phyloP scores from a whole-genome alignment of 2,888 invertebrate species.

The Campaea margaritaria region DNA sequence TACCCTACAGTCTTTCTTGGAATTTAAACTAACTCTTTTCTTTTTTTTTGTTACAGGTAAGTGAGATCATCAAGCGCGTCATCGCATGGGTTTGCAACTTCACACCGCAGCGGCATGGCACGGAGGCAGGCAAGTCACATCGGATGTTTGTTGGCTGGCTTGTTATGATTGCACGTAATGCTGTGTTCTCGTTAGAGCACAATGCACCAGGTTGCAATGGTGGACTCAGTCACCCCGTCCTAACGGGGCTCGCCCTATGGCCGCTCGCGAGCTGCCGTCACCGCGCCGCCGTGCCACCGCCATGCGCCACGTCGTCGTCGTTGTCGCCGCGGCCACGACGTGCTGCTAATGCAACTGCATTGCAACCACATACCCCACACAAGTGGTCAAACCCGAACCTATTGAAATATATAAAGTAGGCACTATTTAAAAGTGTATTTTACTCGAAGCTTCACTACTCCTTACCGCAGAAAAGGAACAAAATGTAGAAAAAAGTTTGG shows the following conservation, averaged over 20 bases:
- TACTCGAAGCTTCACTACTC: background rate
- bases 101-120: constrained; percentile 6
- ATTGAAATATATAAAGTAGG: too few relatives aligned
- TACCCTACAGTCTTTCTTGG: constrained; percentile 8
- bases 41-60: constrained; percentile 75
- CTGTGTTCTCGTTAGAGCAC: constrained; percentile 83
- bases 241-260: constrained; percentile 83
- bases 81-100: constrained; percentile 17
- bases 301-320: constrained; percentile 69
- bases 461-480: constrained; percentile 41
- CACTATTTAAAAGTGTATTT: too few relatives aligned
- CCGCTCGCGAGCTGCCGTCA: constrained; percentile 71
- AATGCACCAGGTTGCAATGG: constrained; percentile 83
- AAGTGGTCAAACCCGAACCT: background rate
- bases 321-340: constrained; percentile 49
- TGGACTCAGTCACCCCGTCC: constrained; percentile 82
- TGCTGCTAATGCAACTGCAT: constrained; percentile 66
- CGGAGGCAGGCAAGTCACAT: constrained; percentile 43
- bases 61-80: constrained; percentile 42
- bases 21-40: constrained; percentile 28
- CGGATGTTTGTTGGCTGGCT: constrained; percentile 67
- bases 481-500: constrained; percentile 13
- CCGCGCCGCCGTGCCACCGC: constrained; percentile 71
- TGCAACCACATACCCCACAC: constrained; percentile 19
- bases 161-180: constrained; percentile 77